Percentiles rank a stretch among this genome's conserved stretches.
These are phyloP conservation scores for Rhegmatorhina hoffmannsi DNA, from an alignment of 2,113 vertebrate genomes.

Conservation along the genomic window DNA sequence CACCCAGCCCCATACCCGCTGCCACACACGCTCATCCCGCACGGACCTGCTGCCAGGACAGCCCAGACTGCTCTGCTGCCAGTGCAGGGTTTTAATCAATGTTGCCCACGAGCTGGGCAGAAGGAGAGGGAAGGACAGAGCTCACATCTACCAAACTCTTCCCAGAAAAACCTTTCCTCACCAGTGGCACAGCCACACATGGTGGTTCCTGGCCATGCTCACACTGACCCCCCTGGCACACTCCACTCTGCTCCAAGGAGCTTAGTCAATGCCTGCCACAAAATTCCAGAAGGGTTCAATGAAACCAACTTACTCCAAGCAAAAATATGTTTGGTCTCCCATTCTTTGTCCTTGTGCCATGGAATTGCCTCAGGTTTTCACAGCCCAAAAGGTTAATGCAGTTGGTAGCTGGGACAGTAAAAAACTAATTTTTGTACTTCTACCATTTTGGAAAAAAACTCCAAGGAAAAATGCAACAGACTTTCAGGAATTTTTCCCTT, in stretches of 20 bases:
- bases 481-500: conserved; percentile 51
- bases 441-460: background rate
- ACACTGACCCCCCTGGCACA: rapidly evolving
- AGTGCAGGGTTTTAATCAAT: background rate
- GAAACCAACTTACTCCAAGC: background rate
- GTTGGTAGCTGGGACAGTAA: background rate
- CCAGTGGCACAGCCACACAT: rapidly evolving
- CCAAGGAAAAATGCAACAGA: background rate
- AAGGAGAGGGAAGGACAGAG: background rate
- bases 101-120: rapidly evolving
- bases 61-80: background rate
- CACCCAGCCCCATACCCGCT: background rate
- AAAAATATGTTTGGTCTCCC: background rate
- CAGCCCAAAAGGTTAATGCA: background rate
- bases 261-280: background rate
- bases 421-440: background rate
- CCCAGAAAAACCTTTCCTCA: background rate
- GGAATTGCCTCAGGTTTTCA: background rate
- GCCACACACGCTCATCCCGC: background rate
- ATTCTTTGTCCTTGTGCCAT: background rate
- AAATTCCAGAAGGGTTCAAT: background rate
- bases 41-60: rapidly evolving
- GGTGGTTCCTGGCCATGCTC: rapidly evolving
- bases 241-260: rapidly evolving
- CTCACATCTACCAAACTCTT: background rate